Base-by-base conservation (phyloP, 30 jellyfish, hydroid and myxozoan genomes). In the Chrysaora quinquecirrha region DNA sequence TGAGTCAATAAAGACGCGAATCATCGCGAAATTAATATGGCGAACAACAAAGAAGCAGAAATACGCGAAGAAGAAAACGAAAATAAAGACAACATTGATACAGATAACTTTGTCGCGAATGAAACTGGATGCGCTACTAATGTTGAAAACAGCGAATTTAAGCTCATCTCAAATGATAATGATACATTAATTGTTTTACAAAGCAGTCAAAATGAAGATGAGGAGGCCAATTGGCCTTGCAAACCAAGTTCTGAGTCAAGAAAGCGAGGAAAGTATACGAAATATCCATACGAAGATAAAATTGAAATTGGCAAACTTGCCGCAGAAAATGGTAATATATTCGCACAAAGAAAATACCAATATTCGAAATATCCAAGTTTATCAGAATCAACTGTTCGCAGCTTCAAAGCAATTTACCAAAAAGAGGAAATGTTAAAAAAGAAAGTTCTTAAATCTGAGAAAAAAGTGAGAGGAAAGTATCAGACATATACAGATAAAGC, bases 1-100 rank as follows among this genome's bases (percentile, higher is more conserved):
- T n/a, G n/a, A n/a, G n/a, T n/a, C n/a, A n/a, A n/a, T n/a, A n/a
- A 60, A 18, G 65, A 71, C 87, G 87, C 87, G 34, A 76, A 76
- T 54, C 35, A 60, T 76, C 87, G 87, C 87, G 63, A 56, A 76
- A 58, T 28, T 30, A 34, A 6, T 2, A 76, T 76, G 87, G 87
- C 87, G 78, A 76, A 28, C 87, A 25, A 58, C 34, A 27, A 3
- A 30, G 68, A 32, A 16, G n/a, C 86, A 23, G 34, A 43, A 14
- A n/a, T 22, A 18, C 78, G 87, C 87, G 87, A 76, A 76, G 64
- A 23, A 2, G 56, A 16, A 50, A 47, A 18, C 62, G 18, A 30
- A 58, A 61, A 73, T 19, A 49, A 50, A 4, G 23, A 48, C 27
- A 70, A 22, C 34, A 30, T 9, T 11, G n/a, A n/a, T n/a, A n/a